Evolutionary conservation across 2,888 invertebrate species (phyloP), one percentile per base, ranked within the genome.

Genomic region (Clostera curtula): DNA sequence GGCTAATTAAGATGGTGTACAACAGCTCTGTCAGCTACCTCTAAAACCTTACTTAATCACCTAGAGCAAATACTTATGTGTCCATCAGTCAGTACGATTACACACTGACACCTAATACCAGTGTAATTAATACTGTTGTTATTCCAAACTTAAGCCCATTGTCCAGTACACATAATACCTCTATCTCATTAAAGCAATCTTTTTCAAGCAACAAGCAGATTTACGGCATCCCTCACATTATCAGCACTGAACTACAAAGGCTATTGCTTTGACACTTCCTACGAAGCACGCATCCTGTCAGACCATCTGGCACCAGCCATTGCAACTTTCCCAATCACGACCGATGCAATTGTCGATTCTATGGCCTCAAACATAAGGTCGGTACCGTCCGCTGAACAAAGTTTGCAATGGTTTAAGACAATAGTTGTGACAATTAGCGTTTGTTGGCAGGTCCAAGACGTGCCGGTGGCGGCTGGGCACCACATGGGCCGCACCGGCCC

Each of bases 211-310:
- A 56, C 63, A 56, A 66, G 59, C 43, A 49, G 49, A 43, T 61
- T 61, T 50, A 49, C 49, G 27, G 45, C 45, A 41, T 41, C 41
- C 45, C 43, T 49, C 49, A 43, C 48, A 52, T 56, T 57, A 54
- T 42, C 42, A 25, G 24, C 41, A 38, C 36, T 50, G 46, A 49
- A 61, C 50, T 55, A 57, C 55, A 62, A 63, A 56, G 44, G 51
- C 53, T 45, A 50, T 64, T 55, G 56, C 56, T 57, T 59, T 56
- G 56, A 56, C 65, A 64, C 63, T 60, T 63, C 43, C 43, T 52
- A 59, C 56, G 52, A 55, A 56, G 61, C 58, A 53, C 34, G 44
- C 62, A 49, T 60, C 58, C 60, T 61, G 61, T 54, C 40, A 56
- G 57, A 67, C 65, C 68, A 69, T 65, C 62, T 67, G 67, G 67